A percentile compares a stretch with the other conserved stretches of the same genome.
These are phyloP conservation scores for Lophotis ruficrista DNA, from an alignment of 2,113 vertebrate genomes.

Conservation along the genomic window DNA sequence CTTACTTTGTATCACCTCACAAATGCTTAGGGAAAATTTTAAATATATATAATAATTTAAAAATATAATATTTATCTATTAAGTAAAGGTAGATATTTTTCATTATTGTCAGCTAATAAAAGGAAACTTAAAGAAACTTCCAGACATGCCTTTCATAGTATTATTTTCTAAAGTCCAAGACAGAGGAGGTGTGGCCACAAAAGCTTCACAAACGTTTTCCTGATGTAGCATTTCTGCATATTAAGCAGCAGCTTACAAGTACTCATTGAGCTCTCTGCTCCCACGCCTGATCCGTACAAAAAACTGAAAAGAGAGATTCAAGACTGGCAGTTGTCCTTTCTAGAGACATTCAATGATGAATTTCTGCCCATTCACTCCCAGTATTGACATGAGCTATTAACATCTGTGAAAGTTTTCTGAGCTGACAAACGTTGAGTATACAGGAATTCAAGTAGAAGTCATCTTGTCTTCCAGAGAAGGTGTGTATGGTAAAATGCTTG, in stretches of 20 bases:
- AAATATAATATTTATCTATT: background rate
- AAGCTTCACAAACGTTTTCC: slow-evolving; percentile 70
- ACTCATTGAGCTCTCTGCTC: slow-evolving; percentile 81
- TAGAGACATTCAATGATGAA: slow-evolving; percentile 74
- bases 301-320: slow-evolving; percentile 71
- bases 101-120: background rate
- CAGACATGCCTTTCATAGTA: slow-evolving; percentile 37
- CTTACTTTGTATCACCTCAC: background rate
- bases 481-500: background rate
- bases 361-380: slow-evolving; percentile 75
- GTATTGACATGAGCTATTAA: slow-evolving; percentile 78
- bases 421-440: slow-evolving; percentile 55
- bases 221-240: slow-evolving; percentile 83
- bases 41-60: background rate
- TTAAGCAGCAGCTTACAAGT: slow-evolving; percentile 85
- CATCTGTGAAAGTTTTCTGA: slow-evolving; percentile 73
- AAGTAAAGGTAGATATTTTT: background rate
- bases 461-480: slow-evolving; percentile 29
- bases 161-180: slow-evolving; percentile 57
- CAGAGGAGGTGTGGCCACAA: slow-evolving; percentile 63
- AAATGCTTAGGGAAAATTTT: background rate
- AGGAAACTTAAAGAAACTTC: slow-evolving; percentile 11
- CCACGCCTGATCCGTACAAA: slow-evolving; percentile 77
- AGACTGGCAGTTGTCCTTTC: slow-evolving; percentile 81
- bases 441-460: slow-evolving; percentile 71